phyloP scores from a whole-genome alignment of 1,140 invertebrate species.

The Caenorhabditis remanei region DNA sequence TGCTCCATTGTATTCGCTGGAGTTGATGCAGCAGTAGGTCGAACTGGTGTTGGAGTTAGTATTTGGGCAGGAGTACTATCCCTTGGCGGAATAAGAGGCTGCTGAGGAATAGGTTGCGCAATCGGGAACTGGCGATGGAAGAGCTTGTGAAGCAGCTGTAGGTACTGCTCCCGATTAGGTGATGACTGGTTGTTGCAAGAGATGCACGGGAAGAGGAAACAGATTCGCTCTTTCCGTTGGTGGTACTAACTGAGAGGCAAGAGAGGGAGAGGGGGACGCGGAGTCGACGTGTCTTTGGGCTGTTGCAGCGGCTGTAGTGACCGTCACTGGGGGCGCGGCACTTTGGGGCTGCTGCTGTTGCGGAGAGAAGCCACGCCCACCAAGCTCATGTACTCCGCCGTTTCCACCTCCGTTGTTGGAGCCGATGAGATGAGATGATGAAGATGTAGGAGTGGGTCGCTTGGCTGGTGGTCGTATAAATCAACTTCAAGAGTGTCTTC shows the following conservation, averaged over 20 bases:
- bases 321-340: slow-evolving; percentile 34
- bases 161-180: not conserved
- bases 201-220: slow-evolving; percentile 1
- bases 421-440: slow-evolving; percentile 23
- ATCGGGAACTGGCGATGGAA: slow-evolving; percentile 3
- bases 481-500: not conserved
- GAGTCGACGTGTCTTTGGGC: slow-evolving; percentile 21
- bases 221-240: slow-evolving; percentile 2
- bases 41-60: slow-evolving; percentile 5
- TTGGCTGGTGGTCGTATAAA: slow-evolving; percentile 13
- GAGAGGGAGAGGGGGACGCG: slow-evolving; percentile 3
- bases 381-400: not conserved
- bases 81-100: not conserved
- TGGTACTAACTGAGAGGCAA: slow-evolving; percentile 8
- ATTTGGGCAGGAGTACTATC: not conserved
- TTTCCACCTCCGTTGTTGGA: not conserved
- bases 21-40: slow-evolving; percentile 7
- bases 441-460: slow-evolving; percentile 26
- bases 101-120: slow-evolving; percentile 22
- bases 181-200: not conserved
- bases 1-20: not conserved
- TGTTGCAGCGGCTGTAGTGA: slow-evolving; percentile 14
- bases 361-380: not conserved
- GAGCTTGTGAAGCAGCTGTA: not conserved
- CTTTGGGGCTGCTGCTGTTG: slow-evolving; percentile 41